These are phyloP conservation scores for Oophaga sylvatica DNA, from an alignment of 2,797 vertebrate genomes.

Conservation along the genomic window DNA sequence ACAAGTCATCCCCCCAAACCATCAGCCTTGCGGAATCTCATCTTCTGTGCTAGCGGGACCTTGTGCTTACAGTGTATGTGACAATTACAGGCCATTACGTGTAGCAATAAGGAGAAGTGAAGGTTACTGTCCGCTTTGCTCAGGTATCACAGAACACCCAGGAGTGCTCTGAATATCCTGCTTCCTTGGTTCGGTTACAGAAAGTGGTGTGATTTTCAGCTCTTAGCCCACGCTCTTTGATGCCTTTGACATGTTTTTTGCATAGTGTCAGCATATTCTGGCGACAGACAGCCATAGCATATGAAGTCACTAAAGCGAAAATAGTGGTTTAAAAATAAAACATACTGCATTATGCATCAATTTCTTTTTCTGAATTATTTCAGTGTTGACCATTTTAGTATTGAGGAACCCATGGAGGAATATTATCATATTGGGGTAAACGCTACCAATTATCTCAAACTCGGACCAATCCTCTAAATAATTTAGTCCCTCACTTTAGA, in stretches of 20 bases:
- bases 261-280: slow-evolving; percentile 35
- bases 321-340: neutral
- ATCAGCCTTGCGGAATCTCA: neutral
- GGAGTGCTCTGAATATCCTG: neutral
- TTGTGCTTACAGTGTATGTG: neutral
- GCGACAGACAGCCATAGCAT: slow-evolving; percentile 3
- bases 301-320: neutral
- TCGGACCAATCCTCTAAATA: too few species aligned
- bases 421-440: neutral
- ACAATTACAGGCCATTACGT: slow-evolving; percentile 26
- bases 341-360: neutral
- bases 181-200: slow-evolving; percentile 60
- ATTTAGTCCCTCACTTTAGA: too few species aligned
- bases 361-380: neutral
- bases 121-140: slow-evolving; percentile 46
- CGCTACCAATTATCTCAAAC: too few species aligned
- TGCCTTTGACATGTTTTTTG: slow-evolving; percentile 8
- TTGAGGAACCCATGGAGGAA: neutral
- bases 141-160: slow-evolving; percentile 29
- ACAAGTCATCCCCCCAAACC: neutral
- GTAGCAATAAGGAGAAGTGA: slow-evolving; percentile 43
- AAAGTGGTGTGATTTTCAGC: slow-evolving; percentile 13
- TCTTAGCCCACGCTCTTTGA: neutral
- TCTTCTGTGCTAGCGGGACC: neutral
- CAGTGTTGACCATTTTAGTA: neutral